Base-by-base conservation (phyloP, 2,797 vertebrate genomes). In the Coregonus ussuriensis region DNA sequence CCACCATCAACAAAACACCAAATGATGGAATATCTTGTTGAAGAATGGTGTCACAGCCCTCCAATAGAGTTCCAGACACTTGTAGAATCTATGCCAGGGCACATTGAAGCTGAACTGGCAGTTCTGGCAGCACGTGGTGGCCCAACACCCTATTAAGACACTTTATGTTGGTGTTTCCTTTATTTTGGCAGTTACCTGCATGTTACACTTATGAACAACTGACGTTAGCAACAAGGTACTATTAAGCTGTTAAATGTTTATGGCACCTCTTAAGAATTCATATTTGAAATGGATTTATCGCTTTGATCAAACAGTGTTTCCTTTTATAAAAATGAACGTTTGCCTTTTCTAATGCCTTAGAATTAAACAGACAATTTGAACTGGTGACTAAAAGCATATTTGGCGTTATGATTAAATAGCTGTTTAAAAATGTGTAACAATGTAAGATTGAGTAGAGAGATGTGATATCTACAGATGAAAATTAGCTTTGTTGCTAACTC, bases 351-450 rank as follows among this genome's bases (percentile, higher is more conserved):
- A 81, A 76, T 73, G 53, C 75, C 33, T 77, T 80, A 75, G 83
- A 84, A 75, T 85, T 79, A 75, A 79, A 82, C 80, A 82, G 73
- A 75, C 76, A 52, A 65, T 63, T 56, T 56, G 78, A 54, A 74
- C 56, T 62, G 65, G 86, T 91, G 81, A 87, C 92, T 94, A 94
- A 95, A 95, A 94, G 92, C 91, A 91, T 92, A 94, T 91, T 95
- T 95, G 93, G 91, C 93, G 90, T 89, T 79, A 88, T 86, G 86
- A 91, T 93, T 91, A 88, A 91, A 91, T 79, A 65, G 52, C 73
- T 82, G 52, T 74, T 86, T 74, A 70, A 9, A 18, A 35, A 76
- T 75, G 35, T 71, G 21, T 68, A 63, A 69, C 54, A 67, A 31
- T 62, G 72, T 33, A 37, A 74, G 47, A 62, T 67, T n/a, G 35